Conservation (phyloP, 2,888 invertebrate genomes). For the Lepidocyrtoides sp. region DNA sequence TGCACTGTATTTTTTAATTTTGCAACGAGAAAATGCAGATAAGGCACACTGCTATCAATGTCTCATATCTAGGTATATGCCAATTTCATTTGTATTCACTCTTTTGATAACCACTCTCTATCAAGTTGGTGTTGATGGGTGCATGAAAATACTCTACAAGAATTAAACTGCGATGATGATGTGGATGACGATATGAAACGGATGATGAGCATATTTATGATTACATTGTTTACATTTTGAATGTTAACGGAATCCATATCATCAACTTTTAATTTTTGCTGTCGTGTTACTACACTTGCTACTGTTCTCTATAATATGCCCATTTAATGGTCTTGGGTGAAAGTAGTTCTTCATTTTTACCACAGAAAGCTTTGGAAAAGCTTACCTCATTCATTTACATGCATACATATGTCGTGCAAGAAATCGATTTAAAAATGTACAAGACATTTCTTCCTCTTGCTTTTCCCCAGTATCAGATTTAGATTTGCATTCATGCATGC, state of each 20-base stretch:
- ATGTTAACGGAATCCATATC: no score
- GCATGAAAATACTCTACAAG: background rate
- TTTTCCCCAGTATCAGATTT: background rate
- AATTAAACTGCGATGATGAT: background rate
- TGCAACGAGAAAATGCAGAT: background rate
- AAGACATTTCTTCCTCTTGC: background rate
- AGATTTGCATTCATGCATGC: background rate
- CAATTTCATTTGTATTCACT: background rate
- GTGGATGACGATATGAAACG: background rate
- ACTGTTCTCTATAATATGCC: no score
- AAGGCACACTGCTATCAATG: background rate
- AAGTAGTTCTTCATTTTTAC: no score
- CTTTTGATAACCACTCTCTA: no score
- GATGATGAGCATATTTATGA: background rate
- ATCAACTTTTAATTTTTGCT: no score
- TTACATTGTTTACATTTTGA: background rate
- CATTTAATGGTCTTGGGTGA: no score
- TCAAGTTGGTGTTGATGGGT: background rate
- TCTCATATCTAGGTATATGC: background rate
- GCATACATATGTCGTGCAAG: slow-evolving; percentile 16
- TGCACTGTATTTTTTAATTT: background rate
- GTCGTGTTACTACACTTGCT: no score
- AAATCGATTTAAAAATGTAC: slow-evolving; percentile 25
- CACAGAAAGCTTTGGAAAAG: no score
- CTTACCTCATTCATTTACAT: background rate